Evolutionary conservation across 1,140 invertebrate genomes (phyloP).

Genomic region (Nasonia vitripennis): DNA sequence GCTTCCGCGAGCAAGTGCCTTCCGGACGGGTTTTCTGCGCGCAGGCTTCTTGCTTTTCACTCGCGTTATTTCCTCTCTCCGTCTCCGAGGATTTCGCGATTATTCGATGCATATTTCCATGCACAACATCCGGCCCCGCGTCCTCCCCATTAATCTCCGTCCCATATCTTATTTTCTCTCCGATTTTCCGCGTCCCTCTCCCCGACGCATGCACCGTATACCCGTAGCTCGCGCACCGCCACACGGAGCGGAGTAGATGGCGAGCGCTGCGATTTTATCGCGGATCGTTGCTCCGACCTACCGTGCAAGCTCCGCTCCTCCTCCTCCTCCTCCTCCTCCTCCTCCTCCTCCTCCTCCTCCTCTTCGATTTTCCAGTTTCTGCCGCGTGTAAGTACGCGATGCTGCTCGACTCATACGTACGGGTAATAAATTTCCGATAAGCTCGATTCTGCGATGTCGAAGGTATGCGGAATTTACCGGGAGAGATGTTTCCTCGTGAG

Average conservation of each 20-base stretch:
- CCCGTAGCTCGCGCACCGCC: too few relatives aligned
- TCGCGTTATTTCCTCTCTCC: too few relatives aligned
- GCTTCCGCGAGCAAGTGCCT: too few relatives aligned
- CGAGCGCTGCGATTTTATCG: constrained; percentile 29
- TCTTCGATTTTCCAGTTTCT: constrained; percentile 46
- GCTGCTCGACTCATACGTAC: not conserved
- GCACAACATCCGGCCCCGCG: not conserved
- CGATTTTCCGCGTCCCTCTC: too few relatives aligned
- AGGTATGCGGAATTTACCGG: not conserved
- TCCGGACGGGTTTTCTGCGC: too few relatives aligned
- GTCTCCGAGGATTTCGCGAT: too few relatives aligned
- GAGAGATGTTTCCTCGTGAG: not conserved
- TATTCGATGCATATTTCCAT: too few relatives aligned
- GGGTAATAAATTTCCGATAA: not conserved
- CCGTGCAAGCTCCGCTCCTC: not conserved
- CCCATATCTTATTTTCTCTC: too few relatives aligned
- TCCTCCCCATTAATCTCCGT: not conserved
- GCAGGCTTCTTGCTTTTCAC: too few relatives aligned
- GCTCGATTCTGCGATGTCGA: not conserved
- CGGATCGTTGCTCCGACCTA: constrained; percentile 46
- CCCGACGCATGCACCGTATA: too few relatives aligned
- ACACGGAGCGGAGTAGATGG: not conserved
- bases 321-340: not conserved
- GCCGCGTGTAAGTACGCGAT: not conserved
- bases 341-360: not conserved